These are phyloP conservation scores for Drosophila sucinea DNA, from an alignment of 1,140 invertebrate genomes.

Conservation along the genomic window DNA sequence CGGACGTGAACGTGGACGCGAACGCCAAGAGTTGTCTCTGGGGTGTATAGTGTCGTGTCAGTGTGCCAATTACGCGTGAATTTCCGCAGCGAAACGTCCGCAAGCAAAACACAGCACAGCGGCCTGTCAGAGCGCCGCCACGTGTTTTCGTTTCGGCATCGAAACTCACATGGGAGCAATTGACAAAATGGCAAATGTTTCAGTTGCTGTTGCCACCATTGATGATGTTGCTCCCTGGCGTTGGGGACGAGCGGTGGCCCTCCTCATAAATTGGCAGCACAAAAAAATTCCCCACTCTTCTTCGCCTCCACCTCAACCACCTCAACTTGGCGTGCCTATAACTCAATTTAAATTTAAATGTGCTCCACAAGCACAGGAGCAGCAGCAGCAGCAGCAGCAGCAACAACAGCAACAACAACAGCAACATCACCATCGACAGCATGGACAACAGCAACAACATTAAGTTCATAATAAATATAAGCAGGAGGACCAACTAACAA, in stretches of 20 bases:
- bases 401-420: constrained; percentile 6
- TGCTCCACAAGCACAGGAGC: constrained; percentile 28
- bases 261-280: constrained; percentile 75
- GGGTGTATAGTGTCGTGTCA: constrained; percentile 59
- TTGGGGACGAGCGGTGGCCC: constrained; percentile 51
- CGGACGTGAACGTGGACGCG: constrained; percentile 31
- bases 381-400: constrained; percentile 8
- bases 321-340: constrained; percentile 42
- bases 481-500: constrained; percentile 36
- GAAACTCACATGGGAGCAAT: constrained; percentile 77
- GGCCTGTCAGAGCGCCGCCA: constrained; percentile 34
- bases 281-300: constrained; percentile 42
- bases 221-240: constrained; percentile 41
- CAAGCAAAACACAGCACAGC: neutral
- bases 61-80: constrained; percentile 79
- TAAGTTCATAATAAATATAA: constrained; percentile 10
- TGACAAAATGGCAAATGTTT: constrained; percentile 73
- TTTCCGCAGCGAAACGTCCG: constrained; percentile 67
- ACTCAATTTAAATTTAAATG: constrained; percentile 81
- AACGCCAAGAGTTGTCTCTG: constrained; percentile 43
- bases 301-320: too few relatives aligned
- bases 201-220: constrained; percentile 22
- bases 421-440: neutral
- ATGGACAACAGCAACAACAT: constrained; percentile 17
- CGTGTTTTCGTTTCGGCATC: constrained; percentile 76